phyloP scores from a whole-genome alignment of 2,113 vertebrate species.

The Orthonyx spaldingii region DNA sequence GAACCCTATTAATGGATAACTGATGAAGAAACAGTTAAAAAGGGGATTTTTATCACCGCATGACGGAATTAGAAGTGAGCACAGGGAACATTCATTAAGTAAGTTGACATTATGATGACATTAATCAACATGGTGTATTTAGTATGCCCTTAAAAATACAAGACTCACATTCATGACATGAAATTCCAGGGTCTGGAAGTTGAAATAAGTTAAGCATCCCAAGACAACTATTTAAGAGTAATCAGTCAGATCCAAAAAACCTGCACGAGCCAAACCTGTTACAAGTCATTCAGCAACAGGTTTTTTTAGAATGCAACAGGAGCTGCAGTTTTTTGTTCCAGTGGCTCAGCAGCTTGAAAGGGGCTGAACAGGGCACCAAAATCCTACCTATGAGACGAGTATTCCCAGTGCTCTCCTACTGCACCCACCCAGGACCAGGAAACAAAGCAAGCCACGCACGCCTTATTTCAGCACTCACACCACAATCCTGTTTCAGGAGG shows the following conservation, averaged over 20 bases:
- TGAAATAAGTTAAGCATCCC: background rate
- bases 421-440: background rate
- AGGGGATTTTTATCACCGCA: background rate
- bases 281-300: background rate
- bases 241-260: background rate
- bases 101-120: background rate
- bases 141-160: background rate
- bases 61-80: background rate
- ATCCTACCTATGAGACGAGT: rapidly evolving
- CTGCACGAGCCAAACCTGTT: background rate
- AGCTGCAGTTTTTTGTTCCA: background rate
- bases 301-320: background rate
- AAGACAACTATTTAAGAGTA: background rate
- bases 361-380: background rate
- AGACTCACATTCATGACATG: background rate
- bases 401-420: background rate
- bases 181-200: background rate
- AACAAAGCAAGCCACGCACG: rapidly evolving
- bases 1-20: background rate
- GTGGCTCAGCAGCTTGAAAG: background rate
- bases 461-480: background rate
- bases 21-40: background rate
- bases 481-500: background rate
- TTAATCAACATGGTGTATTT: background rate
- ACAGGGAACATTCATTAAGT: background rate